Evolutionary conservation across 2,888 invertebrate species (phyloP), one percentile per base, ranked within the genome.

Genomic region (Fragum fragum): DNA sequence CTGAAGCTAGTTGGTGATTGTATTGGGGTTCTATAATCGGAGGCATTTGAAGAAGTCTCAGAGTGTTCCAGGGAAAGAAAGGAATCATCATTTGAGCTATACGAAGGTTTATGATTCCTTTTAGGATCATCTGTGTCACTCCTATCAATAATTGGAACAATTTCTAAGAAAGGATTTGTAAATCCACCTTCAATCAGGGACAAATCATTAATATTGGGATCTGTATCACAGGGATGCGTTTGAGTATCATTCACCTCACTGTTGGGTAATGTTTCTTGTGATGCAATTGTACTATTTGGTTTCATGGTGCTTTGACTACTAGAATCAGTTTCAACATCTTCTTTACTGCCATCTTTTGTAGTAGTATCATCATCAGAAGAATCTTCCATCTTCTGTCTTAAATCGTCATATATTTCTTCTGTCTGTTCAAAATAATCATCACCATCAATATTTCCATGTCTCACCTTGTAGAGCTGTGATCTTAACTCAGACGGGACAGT

Each of bases 1-100:
- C 42, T 14, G 66, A 9, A 28, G 21, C 73, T 53, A 16, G 66
- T 78, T 29, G 84, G 84, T 55, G 84, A 84, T 57, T 84, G 84
- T 42, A 78, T 68, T 59, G 84, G 84, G 18, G 90, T 91, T 79
- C 68, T 85, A 76, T 90, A 90, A 39, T 84, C 81, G 21, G 89
- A 89, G 0, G 89, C 87, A 55, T 81, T 81, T 9, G 81, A 73
- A 21, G 83, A 83, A 55, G 81, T 79, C 36, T 85, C 85, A 39
- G 75, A 53, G 16, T 74, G 70, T 47, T 83, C 85, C n/a, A 80
- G 47, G 1, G 85, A 85, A n/a, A 78, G 16, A 57, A 80, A 85
- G 6, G 77, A 68, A 32, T 85, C 85, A 80, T 85, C 85, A 26
- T 77, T 63, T 28, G 85, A 85, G 29, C 80, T 83, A 36, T 42